Conservation (phyloP, 2,888 invertebrate species). For the Tetramorium bicarinatum region DNA sequence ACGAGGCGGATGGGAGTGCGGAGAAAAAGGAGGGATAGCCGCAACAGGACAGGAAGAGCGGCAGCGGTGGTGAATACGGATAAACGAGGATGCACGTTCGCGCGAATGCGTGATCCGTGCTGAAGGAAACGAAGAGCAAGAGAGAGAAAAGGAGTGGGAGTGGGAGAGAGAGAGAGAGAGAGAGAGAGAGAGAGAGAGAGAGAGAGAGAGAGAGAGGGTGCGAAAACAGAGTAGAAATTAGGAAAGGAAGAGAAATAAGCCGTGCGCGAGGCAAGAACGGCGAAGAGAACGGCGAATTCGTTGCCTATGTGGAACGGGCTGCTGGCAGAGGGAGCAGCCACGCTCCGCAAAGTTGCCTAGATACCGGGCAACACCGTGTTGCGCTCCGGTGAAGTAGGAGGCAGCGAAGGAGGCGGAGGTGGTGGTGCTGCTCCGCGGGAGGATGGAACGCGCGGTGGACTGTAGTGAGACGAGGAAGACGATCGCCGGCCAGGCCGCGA, state of each 20-base stretch:
- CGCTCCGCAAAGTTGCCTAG: slow-evolving; percentile 76
- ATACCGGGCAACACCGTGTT: slow-evolving; percentile 76
- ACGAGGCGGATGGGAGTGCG: slow-evolving; percentile 40
- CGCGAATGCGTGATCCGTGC: slow-evolving; percentile 25
- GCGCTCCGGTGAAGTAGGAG: slow-evolving; percentile 75
- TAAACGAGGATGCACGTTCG: slow-evolving; percentile 51
- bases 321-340: slow-evolving; percentile 70
- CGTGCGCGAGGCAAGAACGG: slow-evolving; percentile 37
- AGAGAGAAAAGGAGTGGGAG: background rate
- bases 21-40: slow-evolving; percentile 29
- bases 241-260: slow-evolving; percentile 40
- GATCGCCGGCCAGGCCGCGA: slow-evolving; percentile 63
- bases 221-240: background rate
- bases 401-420: slow-evolving; percentile 66
- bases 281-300: slow-evolving; percentile 56
- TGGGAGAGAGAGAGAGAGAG: background rate
- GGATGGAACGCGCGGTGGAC: slow-evolving; percentile 68
- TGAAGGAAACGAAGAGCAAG: slow-evolving; percentile 6
- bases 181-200: background rate
- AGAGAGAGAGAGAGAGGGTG: background rate
- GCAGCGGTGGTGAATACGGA: slow-evolving; percentile 10
- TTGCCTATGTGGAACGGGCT: slow-evolving; percentile 40
- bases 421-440: slow-evolving; percentile 69
- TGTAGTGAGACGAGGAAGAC: slow-evolving; percentile 71
- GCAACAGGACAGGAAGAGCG: slow-evolving; percentile 47